phyloP scores from a whole-genome alignment of 2,797 vertebrate genomes.

The Apodemus agrarius region DNA sequence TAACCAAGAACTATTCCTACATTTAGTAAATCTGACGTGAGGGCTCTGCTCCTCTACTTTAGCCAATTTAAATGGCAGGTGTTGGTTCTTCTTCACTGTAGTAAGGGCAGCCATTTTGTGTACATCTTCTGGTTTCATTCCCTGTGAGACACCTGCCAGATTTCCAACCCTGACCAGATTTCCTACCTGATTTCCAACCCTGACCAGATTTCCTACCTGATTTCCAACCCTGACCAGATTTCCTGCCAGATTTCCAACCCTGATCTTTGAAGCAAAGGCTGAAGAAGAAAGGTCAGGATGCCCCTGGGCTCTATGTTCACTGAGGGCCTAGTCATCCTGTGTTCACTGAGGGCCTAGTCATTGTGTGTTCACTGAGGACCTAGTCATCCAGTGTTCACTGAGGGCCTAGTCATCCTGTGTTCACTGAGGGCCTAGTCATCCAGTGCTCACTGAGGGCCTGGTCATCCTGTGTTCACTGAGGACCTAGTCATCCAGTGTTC shows the following conservation, averaged over 20 bases:
- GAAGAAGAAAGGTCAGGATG: background rate
- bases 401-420: too few species aligned
- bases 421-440: too few species aligned
- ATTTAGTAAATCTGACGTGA: background rate
- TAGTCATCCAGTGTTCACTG: too few species aligned
- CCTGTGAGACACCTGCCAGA: background rate
- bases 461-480: too few species aligned
- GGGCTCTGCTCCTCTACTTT: background rate
- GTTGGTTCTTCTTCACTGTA: background rate
- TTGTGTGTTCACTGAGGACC: too few species aligned
- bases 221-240: background rate
- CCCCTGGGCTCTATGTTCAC: background rate
- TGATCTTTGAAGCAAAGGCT: background rate
- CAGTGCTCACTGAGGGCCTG: too few species aligned
- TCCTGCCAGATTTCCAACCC: background rate
- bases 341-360: too few species aligned
- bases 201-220: background rate
- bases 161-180: background rate
- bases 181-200: background rate
- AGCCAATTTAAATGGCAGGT: background rate
- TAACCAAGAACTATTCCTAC: background rate
- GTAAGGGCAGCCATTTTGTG: background rate
- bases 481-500: too few species aligned
- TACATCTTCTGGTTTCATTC: background rate
- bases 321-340: background rate